These are phyloP conservation scores for Stenurella melanura DNA, from an alignment of 2,888 invertebrate genomes.

Conservation along the genomic window DNA sequence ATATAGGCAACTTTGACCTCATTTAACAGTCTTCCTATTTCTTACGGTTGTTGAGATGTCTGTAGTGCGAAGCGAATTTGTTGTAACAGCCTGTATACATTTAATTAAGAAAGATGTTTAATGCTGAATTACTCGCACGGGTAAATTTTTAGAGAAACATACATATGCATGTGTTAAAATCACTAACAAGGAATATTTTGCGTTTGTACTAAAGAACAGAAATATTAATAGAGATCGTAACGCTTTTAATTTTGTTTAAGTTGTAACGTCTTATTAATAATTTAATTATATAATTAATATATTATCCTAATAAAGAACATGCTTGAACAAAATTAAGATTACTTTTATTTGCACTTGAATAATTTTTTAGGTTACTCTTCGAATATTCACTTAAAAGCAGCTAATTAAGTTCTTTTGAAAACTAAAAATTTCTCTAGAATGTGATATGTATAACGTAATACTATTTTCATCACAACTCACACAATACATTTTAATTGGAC, in stretches of 20 bases:
- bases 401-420: neutral
- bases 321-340: conserved; percentile 10
- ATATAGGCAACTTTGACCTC: too few relatives aligned
- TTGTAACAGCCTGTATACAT: neutral
- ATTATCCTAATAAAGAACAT: conserved; percentile 2
- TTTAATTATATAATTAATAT: conserved; percentile 7
- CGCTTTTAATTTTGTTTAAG: neutral
- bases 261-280: neutral
- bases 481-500: too few relatives aligned
- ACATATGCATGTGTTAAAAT: neutral
- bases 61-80: too few relatives aligned
- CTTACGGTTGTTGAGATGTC: too few relatives aligned
- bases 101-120: neutral
- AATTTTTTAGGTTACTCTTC: conserved; percentile 9
- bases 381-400: neutral
- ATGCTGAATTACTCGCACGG: neutral
- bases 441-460: neutral
- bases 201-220: neutral
- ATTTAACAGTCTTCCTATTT: too few relatives aligned
- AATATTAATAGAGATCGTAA: neutral
- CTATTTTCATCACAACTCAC: neutral
- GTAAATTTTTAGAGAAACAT: neutral
- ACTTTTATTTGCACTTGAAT: conserved; percentile 1
- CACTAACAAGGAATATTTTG: neutral
- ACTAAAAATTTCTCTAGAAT: neutral